A percentile compares a stretch with the other conserved stretches of the same genome.
These are phyloP conservation scores for Passer montanus DNA, from an alignment of 2,113 vertebrate genomes.

Conservation along the genomic window DNA sequence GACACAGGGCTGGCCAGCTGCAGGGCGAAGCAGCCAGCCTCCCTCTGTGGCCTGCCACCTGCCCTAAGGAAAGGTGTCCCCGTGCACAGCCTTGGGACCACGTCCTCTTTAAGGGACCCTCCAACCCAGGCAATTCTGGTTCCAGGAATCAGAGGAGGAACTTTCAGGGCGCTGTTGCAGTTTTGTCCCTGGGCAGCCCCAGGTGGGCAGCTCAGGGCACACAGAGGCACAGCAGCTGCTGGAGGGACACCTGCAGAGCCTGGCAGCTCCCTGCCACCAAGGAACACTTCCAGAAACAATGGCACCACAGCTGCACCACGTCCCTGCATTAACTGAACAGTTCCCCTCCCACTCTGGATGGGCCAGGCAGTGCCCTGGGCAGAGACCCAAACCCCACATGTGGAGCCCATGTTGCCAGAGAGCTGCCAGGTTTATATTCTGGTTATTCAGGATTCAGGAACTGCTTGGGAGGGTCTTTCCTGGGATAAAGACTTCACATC, in stretches of 20 bases:
- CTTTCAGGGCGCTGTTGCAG: neutral
- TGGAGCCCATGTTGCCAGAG: neutral
- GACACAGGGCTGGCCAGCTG: neutral
- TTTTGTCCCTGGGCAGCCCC: neutral
- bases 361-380: neutral
- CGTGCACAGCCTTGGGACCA: fast-evolving
- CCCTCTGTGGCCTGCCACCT: neutral
- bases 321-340: neutral
- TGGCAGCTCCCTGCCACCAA: neutral
- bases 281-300: neutral
- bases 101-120: fast-evolving
- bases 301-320: neutral
- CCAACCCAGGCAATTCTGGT: fast-evolving
- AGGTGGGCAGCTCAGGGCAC: neutral
- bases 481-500: neutral
- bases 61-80: neutral
- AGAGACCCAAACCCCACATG: neutral
- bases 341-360: neutral
- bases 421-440: neutral
- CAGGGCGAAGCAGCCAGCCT: too few relatives aligned
- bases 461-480: neutral
- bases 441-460: neutral
- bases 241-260: neutral
- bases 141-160: neutral
- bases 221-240: neutral